A percentile compares a stretch with the other conserved stretches of the same genome.
Evolutionary conservation across 1,140 invertebrate genomes (phyloP).

Genomic region (Neoseiulus cucumeris): DNA sequence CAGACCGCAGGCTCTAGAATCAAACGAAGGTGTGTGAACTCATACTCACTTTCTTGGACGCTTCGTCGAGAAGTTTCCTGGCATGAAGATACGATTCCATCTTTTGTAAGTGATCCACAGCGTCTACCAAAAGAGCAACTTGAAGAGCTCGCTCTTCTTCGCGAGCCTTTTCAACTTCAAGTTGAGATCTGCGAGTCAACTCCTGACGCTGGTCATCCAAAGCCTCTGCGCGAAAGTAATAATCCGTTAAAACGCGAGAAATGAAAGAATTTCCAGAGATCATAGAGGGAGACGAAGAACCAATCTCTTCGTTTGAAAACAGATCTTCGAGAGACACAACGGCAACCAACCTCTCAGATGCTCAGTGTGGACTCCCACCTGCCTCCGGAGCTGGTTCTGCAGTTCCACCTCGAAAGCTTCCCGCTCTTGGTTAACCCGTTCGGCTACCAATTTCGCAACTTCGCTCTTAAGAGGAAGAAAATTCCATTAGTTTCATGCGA

Average conservation of each 20-base stretch:
- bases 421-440: slow-evolving; percentile 38
- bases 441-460: not conserved
- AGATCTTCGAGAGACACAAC: no score
- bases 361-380: slow-evolving; percentile 59
- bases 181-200: slow-evolving; percentile 38
- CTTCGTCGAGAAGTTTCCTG: slow-evolving; percentile 23
- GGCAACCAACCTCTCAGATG: slow-evolving; percentile 41
- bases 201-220: slow-evolving; percentile 47
- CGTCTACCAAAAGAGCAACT: slow-evolving; percentile 78
- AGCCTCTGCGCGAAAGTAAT: slow-evolving; percentile 25
- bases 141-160: slow-evolving; percentile 26
- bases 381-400: slow-evolving; percentile 48
- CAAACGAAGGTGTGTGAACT: no score
- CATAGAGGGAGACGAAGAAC: no score
- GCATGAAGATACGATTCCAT: slow-evolving; percentile 25
- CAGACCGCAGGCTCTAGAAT: not conserved
- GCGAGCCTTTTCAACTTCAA: slow-evolving; percentile 49
- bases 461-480: not conserved
- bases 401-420: slow-evolving; percentile 49
- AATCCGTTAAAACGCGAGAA: not conserved
- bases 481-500: not conserved
- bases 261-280: not conserved
- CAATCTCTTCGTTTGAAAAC: no score
- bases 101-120: slow-evolving; percentile 30
- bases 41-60: slow-evolving; percentile 28